phyloP scores from a whole-genome alignment of 2,888 invertebrate species.

The Campaea margaritaria region DNA sequence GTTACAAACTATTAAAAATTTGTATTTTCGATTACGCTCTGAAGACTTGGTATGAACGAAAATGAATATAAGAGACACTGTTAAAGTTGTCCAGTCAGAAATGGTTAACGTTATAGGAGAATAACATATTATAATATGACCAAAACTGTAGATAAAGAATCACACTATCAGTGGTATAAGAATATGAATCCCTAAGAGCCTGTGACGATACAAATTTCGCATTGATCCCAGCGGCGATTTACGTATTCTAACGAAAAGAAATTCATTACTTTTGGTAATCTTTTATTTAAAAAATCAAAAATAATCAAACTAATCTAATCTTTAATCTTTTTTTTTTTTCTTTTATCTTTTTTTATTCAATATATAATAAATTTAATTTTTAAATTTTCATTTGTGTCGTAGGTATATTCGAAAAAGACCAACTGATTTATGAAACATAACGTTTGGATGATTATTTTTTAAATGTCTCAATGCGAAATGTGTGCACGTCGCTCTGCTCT shows the following conservation, averaged over 20 bases:
- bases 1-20: too few relatives aligned
- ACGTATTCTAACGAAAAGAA: too few relatives aligned
- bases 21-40: too few relatives aligned
- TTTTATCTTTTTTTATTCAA: too few relatives aligned
- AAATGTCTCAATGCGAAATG: slow-evolving; percentile 30
- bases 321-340: too few relatives aligned
- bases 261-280: not conserved
- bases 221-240: too few relatives aligned
- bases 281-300: not conserved
- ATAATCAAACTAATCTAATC: too few relatives aligned
- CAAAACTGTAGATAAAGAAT: slow-evolving; percentile 15
- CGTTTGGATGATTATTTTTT: slow-evolving; percentile 17
- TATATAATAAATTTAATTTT: too few relatives aligned
- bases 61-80: too few relatives aligned
- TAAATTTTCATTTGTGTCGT: too few relatives aligned
- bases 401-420: too few relatives aligned
- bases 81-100: not conserved
- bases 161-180: slow-evolving; percentile 10
- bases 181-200: slow-evolving; percentile 8
- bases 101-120: slow-evolving; percentile 1
- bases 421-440: not conserved
- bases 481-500: slow-evolving; percentile 23
- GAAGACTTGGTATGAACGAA: too few relatives aligned
- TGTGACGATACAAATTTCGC: slow-evolving; percentile 4
- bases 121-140: slow-evolving; percentile 14